Base-by-base conservation (phyloP, 2,888 invertebrate species). In the Lasioglossum morio region DNA sequence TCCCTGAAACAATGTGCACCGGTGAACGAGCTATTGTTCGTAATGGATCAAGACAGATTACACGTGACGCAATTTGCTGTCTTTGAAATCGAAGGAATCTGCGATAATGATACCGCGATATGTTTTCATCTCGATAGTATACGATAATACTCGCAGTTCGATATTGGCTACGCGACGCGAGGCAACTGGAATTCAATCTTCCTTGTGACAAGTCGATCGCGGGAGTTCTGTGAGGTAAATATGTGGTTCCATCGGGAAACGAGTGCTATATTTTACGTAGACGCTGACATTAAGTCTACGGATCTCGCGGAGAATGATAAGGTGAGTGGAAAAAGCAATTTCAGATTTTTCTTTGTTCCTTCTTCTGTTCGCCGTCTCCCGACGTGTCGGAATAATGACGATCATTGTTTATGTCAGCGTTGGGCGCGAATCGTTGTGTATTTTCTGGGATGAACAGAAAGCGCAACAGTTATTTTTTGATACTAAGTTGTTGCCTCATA, bases 201-300 rank as follows among this genome's bases (percentile, higher is more conserved):
- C n/a, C 27, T 66, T 46, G 7, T 2, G n/a, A 75, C 16, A 14
- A 19, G 57, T 43, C 34, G 37, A 16, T 60, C 34, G 19, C 60
- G 5, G 14, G 66, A 10, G 34, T 53, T 40, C 60, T 19, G 37
- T 27, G 10, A 48, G n/a, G 53, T 27, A 77, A 83, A 84, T 72
- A 94, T 94, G 94, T 92, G 94, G 93, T 92, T 89, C 79, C 92
- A 88, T 80, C 92, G 89, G 53, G 92, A 93, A 76, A 92, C 84
- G 87, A 92, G 91, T 72, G 94, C 94, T 43, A 87, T 92, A 30
- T 94, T 94, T 81, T 94, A 94, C 81, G 92, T 94, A 48, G 92
- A 94, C 46, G 92, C 93, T 40, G 91, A 91, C 63, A 87, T 90
- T 77, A 92, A 91, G 43, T 90, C 93, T 34, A 66, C 91, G 53